These are phyloP conservation scores for Rhea pennata DNA, from an alignment of 2,113 vertebrate genomes.

Conservation along the genomic window DNA sequence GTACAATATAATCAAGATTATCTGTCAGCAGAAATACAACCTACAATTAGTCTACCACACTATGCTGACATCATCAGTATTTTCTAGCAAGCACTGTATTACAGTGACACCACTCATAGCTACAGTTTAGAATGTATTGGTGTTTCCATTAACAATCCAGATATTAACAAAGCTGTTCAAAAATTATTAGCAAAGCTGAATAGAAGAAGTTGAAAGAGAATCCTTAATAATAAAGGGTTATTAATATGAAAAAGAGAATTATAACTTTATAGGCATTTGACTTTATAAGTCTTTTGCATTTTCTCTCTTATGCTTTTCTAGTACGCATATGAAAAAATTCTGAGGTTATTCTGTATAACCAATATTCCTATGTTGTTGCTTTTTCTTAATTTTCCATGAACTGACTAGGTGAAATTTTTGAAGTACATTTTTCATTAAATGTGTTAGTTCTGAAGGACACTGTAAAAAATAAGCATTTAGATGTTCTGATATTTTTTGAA, in stretches of 20 bases:
- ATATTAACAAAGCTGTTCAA: background rate
- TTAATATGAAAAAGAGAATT: constrained; percentile 4
- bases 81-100: constrained; percentile 1
- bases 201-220: background rate
- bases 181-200: constrained; percentile 35
- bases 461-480: background rate
- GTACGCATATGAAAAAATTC: background rate
- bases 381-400: background rate
- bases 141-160: constrained; percentile 31
- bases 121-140: constrained; percentile 2
- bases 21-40: constrained; percentile 40
- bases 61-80: constrained; percentile 38
- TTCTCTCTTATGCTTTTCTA: background rate
- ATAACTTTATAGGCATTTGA: background rate
- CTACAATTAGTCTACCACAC: constrained; percentile 45
- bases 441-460: background rate
- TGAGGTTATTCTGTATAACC: background rate
- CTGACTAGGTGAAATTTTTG: background rate
- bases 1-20: background rate
- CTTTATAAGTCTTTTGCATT: background rate
- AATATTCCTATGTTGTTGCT: background rate
- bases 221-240: background rate
- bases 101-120: constrained; percentile 1
- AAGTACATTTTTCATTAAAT: background rate
- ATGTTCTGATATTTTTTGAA: background rate